Evolutionary conservation across 35 echinoderm and acorn worm genomes (phyloP).

Genomic region (Heliocidaris erythrogramma): DNA sequence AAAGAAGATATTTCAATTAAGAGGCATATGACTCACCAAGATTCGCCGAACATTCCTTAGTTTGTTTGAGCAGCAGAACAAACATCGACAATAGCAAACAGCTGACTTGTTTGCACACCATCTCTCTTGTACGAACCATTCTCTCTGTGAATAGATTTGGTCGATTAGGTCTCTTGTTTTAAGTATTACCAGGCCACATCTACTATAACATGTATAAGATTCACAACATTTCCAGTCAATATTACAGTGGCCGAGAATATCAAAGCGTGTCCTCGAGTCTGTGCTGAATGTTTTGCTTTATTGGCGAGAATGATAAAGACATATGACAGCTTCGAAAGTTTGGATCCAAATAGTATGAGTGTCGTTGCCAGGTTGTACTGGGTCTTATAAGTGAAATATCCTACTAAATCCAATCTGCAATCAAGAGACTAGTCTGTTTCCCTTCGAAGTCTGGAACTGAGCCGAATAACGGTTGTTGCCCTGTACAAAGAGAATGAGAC

Average conservation of each 20-base stretch:
- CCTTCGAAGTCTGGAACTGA: not conserved
- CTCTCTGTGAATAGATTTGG: not conserved
- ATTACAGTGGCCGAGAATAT: too few species aligned
- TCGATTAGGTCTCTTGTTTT: not conserved
- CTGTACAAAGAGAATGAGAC: not conserved
- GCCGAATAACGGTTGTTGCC: not conserved
- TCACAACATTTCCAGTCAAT: not conserved
- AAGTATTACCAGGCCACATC: not conserved
- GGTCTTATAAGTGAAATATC: not conserved
- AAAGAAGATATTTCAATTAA: not conserved
- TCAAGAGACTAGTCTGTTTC: not conserved
- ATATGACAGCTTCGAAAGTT: not conserved
- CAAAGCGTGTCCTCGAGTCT: too few species aligned
- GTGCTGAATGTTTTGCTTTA: too few species aligned
- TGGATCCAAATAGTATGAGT: not conserved
- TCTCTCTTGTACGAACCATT: not conserved
- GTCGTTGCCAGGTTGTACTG: not conserved
- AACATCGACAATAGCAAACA: constrained; percentile 29
- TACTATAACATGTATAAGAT: not conserved
- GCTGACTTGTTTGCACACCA: not conserved
- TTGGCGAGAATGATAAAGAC: too few species aligned
- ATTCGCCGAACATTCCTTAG: not conserved
- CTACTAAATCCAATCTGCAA: not conserved
- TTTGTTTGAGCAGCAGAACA: constrained; percentile 22
- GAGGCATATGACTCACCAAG: not conserved